Evolutionary conservation across 1,140 invertebrate species (phyloP).

Genomic region (Zaprionus capensis): DNA sequence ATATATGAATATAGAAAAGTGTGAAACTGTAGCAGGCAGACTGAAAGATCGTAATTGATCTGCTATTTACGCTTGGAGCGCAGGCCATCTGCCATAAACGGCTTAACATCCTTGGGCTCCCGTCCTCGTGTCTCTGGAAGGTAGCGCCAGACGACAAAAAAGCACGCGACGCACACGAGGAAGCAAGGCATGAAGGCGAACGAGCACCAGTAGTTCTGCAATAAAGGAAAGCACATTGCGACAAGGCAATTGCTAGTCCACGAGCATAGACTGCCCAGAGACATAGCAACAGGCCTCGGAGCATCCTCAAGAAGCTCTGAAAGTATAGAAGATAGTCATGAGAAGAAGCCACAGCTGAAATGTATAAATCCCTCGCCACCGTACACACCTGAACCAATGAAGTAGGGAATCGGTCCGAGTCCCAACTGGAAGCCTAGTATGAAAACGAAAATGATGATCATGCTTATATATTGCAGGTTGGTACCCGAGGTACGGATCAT

Average conservation of each 20-base stretch:
- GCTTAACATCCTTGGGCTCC: conserved; percentile 86
- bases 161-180: conserved; percentile 85
- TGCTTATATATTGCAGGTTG: conserved; percentile 87
- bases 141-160: conserved; percentile 87
- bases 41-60: too few species aligned
- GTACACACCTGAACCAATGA: conserved; percentile 86
- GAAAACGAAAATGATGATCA: conserved; percentile 87
- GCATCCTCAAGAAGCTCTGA: conserved; percentile 94
- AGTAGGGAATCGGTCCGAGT: conserved; percentile 93
- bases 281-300: conserved; percentile 93
- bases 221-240: conserved; percentile 90
- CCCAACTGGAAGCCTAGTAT: conserved; percentile 93
- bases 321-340: conserved; percentile 26
- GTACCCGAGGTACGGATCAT: conserved; percentile 85
- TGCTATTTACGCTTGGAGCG: conserved; percentile 52
- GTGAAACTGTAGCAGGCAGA: too few species aligned
- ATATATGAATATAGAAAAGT: too few species aligned
- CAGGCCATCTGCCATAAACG: conserved; percentile 84
- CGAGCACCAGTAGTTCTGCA: conserved; percentile 87
- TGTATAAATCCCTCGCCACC: not conserved
- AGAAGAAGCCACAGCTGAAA: too few species aligned
- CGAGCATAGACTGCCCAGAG: conserved; percentile 93
- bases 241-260: conserved; percentile 95
- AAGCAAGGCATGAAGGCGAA: conserved; percentile 90
- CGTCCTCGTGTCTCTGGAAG: conserved; percentile 89